These are phyloP conservation scores for cat (Felis catus) DNA, from an alignment of 2,113 vertebrate genomes.

Conservation along the genomic window F.catus_Fca126_mat1.0 CM031416.1:119091001-119091500, in stretches of 20 bases:
- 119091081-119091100: not conserved
- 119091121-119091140: not conserved
- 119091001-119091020: not conserved
- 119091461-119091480: not conserved
- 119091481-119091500: slow-evolving; percentile 4
- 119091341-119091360: not conserved
- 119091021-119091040: not conserved
- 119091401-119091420: not conserved
- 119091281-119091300: not conserved
- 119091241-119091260: not conserved
- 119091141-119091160: not conserved
- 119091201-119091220: not conserved
- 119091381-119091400: not conserved
- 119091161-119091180: not conserved
- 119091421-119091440: not conserved
- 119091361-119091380: not conserved
- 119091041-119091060: not conserved
- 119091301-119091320: not conserved
- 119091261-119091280: not conserved
- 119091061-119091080: not conserved
- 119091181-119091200: not conserved
- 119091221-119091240: not conserved
- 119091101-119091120: not conserved
- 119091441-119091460: not conserved
- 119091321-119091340: not conserved